A percentile compares a stretch with the other conserved stretches of the same genome.
These are phyloP conservation scores for Drosophila stalkeri DNA, from an alignment of 2,888 invertebrate genomes.

Conservation along the genomic window DNA sequence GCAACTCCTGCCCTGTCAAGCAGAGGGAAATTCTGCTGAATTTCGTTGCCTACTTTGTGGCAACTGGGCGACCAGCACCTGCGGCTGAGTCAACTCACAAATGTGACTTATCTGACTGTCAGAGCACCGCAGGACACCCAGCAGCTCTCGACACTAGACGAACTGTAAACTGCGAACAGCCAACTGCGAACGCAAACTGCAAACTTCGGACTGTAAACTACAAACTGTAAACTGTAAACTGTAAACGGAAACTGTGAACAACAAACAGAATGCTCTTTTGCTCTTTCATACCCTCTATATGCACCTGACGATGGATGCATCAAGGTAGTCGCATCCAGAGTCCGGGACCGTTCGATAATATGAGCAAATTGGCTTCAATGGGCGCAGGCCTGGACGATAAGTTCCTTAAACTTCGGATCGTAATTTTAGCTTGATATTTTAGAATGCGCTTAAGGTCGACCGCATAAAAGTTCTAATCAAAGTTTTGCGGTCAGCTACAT, in stretches of 20 bases:
- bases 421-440: neutral
- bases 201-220: slow-evolving; percentile 1
- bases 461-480: slow-evolving; percentile 7
- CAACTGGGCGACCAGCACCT: slow-evolving; percentile 39
- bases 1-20: neutral
- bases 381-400: neutral
- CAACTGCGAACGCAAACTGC: neutral
- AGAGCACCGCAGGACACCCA: slow-evolving; percentile 2
- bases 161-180: slow-evolving; percentile 19
- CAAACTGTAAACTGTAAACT: neutral
- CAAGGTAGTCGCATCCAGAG: too few species aligned
- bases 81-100: slow-evolving; percentile 39
- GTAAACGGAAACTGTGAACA: slow-evolving; percentile 1
- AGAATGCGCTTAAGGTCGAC: neutral
- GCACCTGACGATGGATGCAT: neutral
- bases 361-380: neutral
- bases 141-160: slow-evolving; percentile 10
- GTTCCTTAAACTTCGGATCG: neutral
- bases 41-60: slow-evolving; percentile 49
- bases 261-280: slow-evolving; percentile 2
- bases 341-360: neutral
- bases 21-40: slow-evolving; percentile 9
- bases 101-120: slow-evolving; percentile 49
- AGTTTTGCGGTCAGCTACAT: neutral
- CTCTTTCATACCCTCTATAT: neutral